Evolutionary conservation across 2,797 vertebrate species (phyloP), one percentile per base, ranked within the genome.

Genomic region (Peromyscus melanophrys): DNA sequence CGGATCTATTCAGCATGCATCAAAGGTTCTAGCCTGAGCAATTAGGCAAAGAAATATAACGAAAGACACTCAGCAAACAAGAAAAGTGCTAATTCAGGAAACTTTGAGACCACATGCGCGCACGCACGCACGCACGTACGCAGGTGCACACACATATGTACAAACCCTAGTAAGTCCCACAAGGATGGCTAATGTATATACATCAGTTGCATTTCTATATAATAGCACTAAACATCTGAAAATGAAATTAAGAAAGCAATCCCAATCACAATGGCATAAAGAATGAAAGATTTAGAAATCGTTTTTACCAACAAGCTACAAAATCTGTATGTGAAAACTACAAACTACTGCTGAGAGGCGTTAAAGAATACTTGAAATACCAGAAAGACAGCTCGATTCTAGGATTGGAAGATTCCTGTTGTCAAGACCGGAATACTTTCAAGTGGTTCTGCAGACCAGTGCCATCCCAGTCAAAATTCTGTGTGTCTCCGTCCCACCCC

Each of bases 221-320:
- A 80, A n/a, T 19, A 95, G 8, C 49, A 69, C 65, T 90, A n/a
- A 95, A 69, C 6, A 94, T 61, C 29, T 16, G 3, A 92, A 87
- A 96, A 69, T 52, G 12, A 91, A 93, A 91, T 69, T 89, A 55
- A 94, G 25, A 88, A 90, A 92, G 25, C 19, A 92, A 76, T 88
- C 88, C 63, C 29, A 94, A 59, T 84, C 57, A 87, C 27, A 84
- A 90, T 34, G 88, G 16, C 29, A 91, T 55, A 2, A 67, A 93
- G 89, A 89, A 69, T 57, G 25, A 78, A 94, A 75, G 37, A 75
- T 4, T 57, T n/a, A 89, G 13, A 69, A 91, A 69, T 69, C 89
- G 46, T 55, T 57, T 55, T 90, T 87, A 90, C 43, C 67, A 92
- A 89, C 59, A 9, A 92, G 49, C 55, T 73, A 0, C 2, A 90